Conservation (phyloP, 2,113 vertebrate genomes). For the Excalfactoria chinensis region DNA sequence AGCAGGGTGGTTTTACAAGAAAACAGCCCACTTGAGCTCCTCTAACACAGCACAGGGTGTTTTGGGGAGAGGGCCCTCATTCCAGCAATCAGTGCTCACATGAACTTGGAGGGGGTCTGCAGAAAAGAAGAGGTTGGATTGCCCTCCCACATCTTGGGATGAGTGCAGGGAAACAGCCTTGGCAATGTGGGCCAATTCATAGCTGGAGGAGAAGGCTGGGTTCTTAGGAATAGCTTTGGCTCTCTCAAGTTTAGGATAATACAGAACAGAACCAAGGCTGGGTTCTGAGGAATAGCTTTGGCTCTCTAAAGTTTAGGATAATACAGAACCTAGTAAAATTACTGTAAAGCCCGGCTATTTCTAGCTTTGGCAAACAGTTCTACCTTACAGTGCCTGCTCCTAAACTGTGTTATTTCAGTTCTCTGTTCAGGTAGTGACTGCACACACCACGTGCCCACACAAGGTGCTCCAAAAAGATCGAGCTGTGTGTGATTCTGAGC, state of each 20-base stretch:
- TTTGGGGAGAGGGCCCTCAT: neutral
- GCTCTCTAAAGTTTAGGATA: constrained; percentile 39
- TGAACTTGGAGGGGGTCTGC: neutral
- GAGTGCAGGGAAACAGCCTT: constrained; percentile 32
- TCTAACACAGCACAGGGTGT: neutral
- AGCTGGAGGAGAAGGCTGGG: constrained; percentile 57
- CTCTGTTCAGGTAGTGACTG: neutral
- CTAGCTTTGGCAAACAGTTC: constrained; percentile 39
- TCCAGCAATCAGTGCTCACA: neutral
- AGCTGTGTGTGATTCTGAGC: neutral
- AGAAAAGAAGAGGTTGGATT: neutral
- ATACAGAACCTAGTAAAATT: constrained; percentile 29
- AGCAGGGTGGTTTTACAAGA: neutral
- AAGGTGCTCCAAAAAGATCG: neutral
- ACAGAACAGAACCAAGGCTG: constrained; percentile 56
- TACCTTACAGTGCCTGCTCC: neutral
- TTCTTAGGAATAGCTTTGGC: constrained; percentile 64
- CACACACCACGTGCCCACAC: neutral
- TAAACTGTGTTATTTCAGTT: neutral
- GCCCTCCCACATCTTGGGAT: constrained; percentile 32
- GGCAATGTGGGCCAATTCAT: constrained; percentile 62
- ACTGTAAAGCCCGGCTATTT: constrained; percentile 49
- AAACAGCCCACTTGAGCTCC: neutral
- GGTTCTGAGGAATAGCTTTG: constrained; percentile 63
- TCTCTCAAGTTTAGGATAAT: constrained; percentile 38